Evolutionary conservation across 2,797 vertebrate genomes (phyloP), one percentile per base, ranked within the genome.

Genomic region (Tauraco hartlaubi): DNA sequence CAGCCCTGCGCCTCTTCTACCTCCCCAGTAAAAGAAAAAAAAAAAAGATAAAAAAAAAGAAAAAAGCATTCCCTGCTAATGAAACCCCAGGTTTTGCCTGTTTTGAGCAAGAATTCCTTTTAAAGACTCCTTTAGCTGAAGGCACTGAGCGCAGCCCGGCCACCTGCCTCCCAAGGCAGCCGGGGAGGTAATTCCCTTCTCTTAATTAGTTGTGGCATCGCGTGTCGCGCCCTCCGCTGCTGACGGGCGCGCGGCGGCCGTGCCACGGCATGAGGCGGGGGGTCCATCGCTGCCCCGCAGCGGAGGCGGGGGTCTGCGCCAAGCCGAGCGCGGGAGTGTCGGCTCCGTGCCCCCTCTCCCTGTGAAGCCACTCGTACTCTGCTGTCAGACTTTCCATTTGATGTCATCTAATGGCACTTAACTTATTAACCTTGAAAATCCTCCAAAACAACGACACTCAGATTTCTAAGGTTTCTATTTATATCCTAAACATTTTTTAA

Each of bases 1-100:
- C 97, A 96, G 98, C 98, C 98, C 98, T 98, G 96, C 90, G 64
- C 90, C 15, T 75, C 74, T 88, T 92, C 64, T 66, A 73, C 90
- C 94, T 95, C 92, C 87, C 51, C 41, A 20, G 44, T 94, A 58
- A 76, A 95, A 86, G 81, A 55, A 85, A 92, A 91, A 92, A 89
- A 95, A 58, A n/a, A n/a, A n/a, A n/a, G n/a, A n/a, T n/a, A 87
- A 68, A 94, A 26, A 59, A 66, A 69, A 86, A 83, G 87, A 85
- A 68, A 91, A 88, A 93, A 91, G 39, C 39, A 96, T 66, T 17
- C 44, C 33, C 80, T 73, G 82, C 64, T 35, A 74, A 83, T 79
- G 94, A 97, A 97, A 75, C 58, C 59, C 68, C 46, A 12, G 39
- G 39, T 83, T 64, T 85, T 78, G 86, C 92, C 56, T 62, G 75